phyloP scores from a whole-genome alignment of 2,888 invertebrate genomes.

The Epicampocera succincta region DNA sequence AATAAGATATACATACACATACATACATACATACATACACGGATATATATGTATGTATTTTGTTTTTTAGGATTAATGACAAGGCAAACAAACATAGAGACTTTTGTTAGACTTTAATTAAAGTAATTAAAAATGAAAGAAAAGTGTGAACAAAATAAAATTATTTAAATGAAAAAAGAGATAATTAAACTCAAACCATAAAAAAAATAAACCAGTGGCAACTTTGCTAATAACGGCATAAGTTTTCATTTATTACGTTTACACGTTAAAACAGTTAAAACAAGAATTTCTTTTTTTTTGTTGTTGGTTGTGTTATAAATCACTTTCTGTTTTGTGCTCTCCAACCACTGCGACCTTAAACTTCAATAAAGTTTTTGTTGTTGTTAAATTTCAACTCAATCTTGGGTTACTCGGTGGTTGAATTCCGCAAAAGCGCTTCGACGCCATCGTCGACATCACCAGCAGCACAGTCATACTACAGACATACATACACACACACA shows the following conservation, averaged over 20 bases:
- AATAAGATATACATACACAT: background rate
- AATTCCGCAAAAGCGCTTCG: slow-evolving; percentile 6
- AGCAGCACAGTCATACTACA: background rate
- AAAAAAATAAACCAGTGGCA: background rate
- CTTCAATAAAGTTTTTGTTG: slow-evolving; percentile 22
- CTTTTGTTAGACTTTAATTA: slow-evolving; percentile 22
- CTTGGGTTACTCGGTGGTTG: slow-evolving; percentile 32
- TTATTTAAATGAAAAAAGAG: slow-evolving; percentile 2
- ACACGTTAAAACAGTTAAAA: too few relatives aligned
- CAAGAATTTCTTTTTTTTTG: too few relatives aligned
- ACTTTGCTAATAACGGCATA: background rate
- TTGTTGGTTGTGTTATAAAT: too few relatives aligned
- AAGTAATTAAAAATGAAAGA: slow-evolving; percentile 14
- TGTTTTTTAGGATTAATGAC: slow-evolving; percentile 18
- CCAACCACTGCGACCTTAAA: slow-evolving; percentile 32
- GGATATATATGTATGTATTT: too few relatives aligned
- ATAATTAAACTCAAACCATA: slow-evolving; percentile 19
- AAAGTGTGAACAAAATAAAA: background rate
- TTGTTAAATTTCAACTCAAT: background rate
- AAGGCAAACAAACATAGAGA: slow-evolving; percentile 13
- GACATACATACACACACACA: too few relatives aligned
- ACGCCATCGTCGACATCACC: background rate
- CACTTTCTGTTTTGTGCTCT: background rate
- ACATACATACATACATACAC: too few relatives aligned
- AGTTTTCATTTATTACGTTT: background rate